Conservation (phyloP, 2,888 invertebrate genomes). For the Archaeoteleia sp. region DNA sequence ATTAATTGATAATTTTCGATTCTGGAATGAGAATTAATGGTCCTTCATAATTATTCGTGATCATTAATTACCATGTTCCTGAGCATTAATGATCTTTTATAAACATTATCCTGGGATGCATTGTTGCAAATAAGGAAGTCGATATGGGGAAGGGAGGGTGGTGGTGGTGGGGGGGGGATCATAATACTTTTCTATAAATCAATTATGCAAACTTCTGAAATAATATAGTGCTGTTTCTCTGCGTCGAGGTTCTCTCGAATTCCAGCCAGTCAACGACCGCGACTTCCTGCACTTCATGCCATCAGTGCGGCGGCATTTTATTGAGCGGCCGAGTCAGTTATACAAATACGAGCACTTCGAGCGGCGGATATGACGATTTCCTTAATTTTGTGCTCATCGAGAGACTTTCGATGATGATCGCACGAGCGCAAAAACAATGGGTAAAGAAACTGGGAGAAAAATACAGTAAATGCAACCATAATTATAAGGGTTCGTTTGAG, state of each 20-base stretch:
- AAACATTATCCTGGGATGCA: no score
- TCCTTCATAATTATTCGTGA: no score
- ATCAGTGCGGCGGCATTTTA: conserved; percentile 30
- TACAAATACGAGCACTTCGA: conserved; percentile 11
- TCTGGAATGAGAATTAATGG: conserved; percentile 36
- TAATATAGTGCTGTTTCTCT: conserved; percentile 36
- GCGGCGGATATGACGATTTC: conserved; percentile 14
- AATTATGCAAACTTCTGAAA: conserved; percentile 44
- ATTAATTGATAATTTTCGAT: conserved; percentile 37
- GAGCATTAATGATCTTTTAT: no score
- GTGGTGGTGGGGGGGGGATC: no score
- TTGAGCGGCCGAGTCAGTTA: conserved; percentile 30
- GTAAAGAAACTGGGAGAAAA: no score
- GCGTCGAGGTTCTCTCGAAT: conserved; percentile 46
- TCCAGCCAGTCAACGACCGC: conserved; percentile 54
- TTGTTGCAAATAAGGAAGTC: no score
- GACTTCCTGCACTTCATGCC: conserved; percentile 46
- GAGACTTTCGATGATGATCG: neutral
- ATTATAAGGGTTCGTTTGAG: no score
- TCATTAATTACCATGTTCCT: no score
- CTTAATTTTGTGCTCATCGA: conserved; percentile 2
- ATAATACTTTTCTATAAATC: no score
- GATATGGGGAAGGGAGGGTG: no score
- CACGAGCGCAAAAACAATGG: no score
- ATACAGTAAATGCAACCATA: no score